Base-by-base conservation (phyloP, 2,888 invertebrate species). In the Diogma glabrata region DNA sequence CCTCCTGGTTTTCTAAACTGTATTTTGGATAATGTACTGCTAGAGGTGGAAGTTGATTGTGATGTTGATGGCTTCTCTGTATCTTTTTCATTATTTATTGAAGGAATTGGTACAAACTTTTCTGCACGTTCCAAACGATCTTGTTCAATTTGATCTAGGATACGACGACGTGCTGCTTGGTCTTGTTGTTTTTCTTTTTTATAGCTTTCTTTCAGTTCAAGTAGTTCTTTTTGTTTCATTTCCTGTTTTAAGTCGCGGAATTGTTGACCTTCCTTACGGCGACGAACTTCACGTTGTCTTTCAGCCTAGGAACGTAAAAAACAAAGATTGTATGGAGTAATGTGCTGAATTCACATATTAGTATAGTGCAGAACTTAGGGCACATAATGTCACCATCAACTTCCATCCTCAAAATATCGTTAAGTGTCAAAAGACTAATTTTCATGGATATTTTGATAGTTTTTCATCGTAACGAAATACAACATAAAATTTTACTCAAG, bases 1-100 rank as follows among this genome's bases (percentile, higher is more conserved):
- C 93, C 93, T 66, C 88, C 85, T 0, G 92, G 87, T 57, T 92
- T 64, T 60, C 87, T 83, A 65, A 94, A 90, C 72, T 93, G 93
- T 33, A 95, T 78, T 50, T 89, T 76, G 0, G 87, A 76, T 33
- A 70, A 66, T 55, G 78, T 75, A 51, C 52, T 2, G 47, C 61
- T 58, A 10, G 65, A 53, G 50, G 61, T 56, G 58, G 62, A 49
- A 63, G 65, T 49, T 51, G 66, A 49, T 57, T 67, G 63, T 4
- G 67, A 64, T 24, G 69, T 55, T 54, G 67, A 56, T 55, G 66
- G 63, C 24, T 66, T 61, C 10, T 61, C 26, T 8, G 55, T 47
- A 17, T 40, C 57, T n/a, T 58, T 48, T 16, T 54, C 57, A 38
- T 54, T 54, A 52, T 60, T 58, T 38, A 51, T 40, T 22, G 55